Conservation (phyloP, 2,797 vertebrate genomes). For the Sebastes minor region DNA sequence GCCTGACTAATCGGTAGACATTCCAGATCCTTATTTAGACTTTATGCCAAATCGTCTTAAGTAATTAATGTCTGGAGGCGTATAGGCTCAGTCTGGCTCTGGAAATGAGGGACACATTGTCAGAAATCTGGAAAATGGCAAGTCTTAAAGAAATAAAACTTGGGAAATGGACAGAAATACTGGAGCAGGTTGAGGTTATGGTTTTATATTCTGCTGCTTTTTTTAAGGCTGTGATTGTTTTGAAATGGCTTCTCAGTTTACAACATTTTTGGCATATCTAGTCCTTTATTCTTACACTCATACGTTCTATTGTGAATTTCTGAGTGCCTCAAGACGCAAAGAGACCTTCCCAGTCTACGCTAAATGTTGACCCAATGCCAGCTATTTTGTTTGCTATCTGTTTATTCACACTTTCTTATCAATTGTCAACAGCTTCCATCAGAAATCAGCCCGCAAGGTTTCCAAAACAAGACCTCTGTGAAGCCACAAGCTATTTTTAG, state of each 20-base stretch:
- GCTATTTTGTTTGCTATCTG: constrained; percentile 12
- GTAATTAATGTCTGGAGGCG: constrained; percentile 56
- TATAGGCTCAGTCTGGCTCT: constrained; percentile 4
- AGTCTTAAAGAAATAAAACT: background rate
- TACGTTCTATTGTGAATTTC: constrained; percentile 10
- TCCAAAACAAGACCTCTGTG: constrained; percentile 12
- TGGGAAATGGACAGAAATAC: background rate
- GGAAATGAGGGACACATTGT: constrained; percentile 15
- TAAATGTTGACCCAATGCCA: constrained; percentile 12
- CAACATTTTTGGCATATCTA: constrained; percentile 12
- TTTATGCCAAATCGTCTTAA: constrained; percentile 58
- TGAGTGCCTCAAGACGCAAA: constrained; percentile 9
- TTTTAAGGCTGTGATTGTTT: constrained; percentile 21
- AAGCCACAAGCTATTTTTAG: constrained; percentile 26
- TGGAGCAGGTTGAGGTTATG: background rate
- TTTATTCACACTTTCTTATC: constrained; percentile 47
- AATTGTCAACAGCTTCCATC: constrained; percentile 39
- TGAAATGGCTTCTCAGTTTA: constrained; percentile 26
- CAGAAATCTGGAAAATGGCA: constrained; percentile 16
- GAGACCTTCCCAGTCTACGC: background rate
- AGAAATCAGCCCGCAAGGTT: constrained; percentile 11
- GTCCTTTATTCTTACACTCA: background rate
- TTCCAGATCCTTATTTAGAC: constrained; percentile 59
- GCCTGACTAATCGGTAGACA: constrained; percentile 53
- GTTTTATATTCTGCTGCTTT: background rate